Base-by-base conservation (phyloP, 2,888 invertebrate species). In the Gymnocheta viridis region DNA sequence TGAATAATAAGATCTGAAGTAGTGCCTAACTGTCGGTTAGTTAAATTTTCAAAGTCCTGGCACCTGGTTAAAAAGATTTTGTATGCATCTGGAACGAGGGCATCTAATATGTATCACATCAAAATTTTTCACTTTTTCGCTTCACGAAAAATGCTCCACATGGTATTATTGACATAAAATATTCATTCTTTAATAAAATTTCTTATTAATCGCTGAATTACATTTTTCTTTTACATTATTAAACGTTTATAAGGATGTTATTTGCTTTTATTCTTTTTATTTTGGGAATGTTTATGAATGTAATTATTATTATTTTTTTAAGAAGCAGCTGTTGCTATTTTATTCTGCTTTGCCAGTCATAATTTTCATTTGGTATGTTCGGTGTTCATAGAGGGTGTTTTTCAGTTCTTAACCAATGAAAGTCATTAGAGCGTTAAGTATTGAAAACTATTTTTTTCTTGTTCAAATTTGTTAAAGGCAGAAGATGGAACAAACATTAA, bases 401-500 rank as follows among this genome's bases (percentile, higher is more conserved):
- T 66, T 67, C n/a, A 10, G 12, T 78, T 51, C 41, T 66, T 66
- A 56, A 64, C 77, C 73, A 69, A 81, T 78, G 73, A 17, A 78
- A 84, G 64, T 67, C 77, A 78, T 73, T 73, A 66, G 77, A 81
- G 77, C 77, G 69, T 81, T 72, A 81, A 81, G 54, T 73, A 81
- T 73, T 84, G 77, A 78, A 78, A 84, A 81, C 29, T 62, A 9
- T 67, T 74, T 54, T 47, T 62, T 74, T 67, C 35, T 27, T 69
- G 44, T 67, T 74, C 5, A 54, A 32, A 62, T 67, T 62, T 74
- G 44, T 54, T 54, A 24, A 76, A 24, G n/a, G 22, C 9, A 51
- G 44, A 51, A 70, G 35, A 60, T 29, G 44, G 24, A 22, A 32
- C 44, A 4, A 60, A 67, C 27, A 51, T 60, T 22, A 17, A 54